Base-by-base conservation (phyloP, 2,888 invertebrate species). In the Agriopis leucophaearia region DNA sequence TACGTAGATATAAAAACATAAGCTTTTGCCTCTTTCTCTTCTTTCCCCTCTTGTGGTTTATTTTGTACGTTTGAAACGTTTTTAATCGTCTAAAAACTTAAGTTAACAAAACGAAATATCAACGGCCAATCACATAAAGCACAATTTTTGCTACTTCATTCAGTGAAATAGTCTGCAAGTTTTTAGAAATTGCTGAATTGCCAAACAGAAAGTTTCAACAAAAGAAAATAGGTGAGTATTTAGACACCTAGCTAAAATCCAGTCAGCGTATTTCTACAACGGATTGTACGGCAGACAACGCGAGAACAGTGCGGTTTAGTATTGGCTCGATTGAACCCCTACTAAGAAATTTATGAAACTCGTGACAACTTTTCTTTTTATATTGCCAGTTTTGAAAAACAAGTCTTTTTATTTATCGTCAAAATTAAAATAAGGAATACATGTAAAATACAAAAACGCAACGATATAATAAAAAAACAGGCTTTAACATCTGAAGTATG, bases 281-380 rank as follows among this genome's bases (percentile, higher is more conserved):
- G 60, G 64, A 61, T 69, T 64, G 64, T 64, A 47, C 66, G 69
- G 68, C 62, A 73, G 72, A 73, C 75, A 72, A 68, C 65, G 73
- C 69, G 73, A 73, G 70, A 70, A 60, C 72, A 71, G 66, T 65
- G 70, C 62, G 71, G 68, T 68, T 72, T 70, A 60, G 69, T 65
- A 72, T 69, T 71, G 71, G 72, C 70, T 72, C 74, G 64, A 74
- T 70, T 67, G 58, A 36, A 54, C 35, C 67, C 64, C 47, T 76
- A 74, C 73, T 72, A 75, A 64, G 66, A 63, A 59, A 45, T 40
- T 38, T 9, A 38, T 13, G 6, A 6, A 56, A 44, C 44, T 57
- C 38, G 44, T 16, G 16, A 6, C n/a, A 15, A 40, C 35, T 12
- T 50, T 35, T 35, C 47, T 18, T 55, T 38, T 45, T 45, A 0